Base-by-base conservation (phyloP, 2,113 vertebrate species). In the Poeciliopsis turrubarensis region DNA sequence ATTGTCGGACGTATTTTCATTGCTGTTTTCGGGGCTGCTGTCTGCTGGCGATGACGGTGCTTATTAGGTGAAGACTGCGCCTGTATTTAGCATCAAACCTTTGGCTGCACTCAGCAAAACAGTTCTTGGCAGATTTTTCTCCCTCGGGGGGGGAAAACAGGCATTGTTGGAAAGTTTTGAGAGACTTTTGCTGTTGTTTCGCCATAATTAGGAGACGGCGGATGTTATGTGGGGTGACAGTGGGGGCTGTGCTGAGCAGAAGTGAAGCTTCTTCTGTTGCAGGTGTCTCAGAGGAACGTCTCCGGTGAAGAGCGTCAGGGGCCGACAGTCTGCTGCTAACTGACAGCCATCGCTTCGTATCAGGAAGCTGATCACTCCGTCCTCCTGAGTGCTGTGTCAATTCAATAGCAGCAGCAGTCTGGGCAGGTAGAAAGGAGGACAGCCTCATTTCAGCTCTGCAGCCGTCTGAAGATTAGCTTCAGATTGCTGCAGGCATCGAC, bases 301-400 rank as follows among this genome's bases (percentile, higher is more conserved):
- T 65, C 5, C 41, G 60, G 63, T 65, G 85, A 82, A 79, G 77
- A 68, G 68, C 75, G 66, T 71, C 73, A 31, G 74, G 68, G 74
- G 73, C 51, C 29, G 71, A 77, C 65, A 27, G 37, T 75, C 32
- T 70, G 74, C 74, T 29, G 62, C 34, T 84, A 88, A 91, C 80
- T 86, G 87, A 91, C 89, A 89, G 82, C 54, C 78, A 76, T 89
- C 82, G 65, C 81, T 80, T 90, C 86, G 65, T 74, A 87, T 92
- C 81, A 82, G 89, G 78, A 72, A 66, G 86, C 82, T 79, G 82
- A 87, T 89, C 83, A 25, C 74, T 88, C 77, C 67, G 67, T 47
- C 65, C 81, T 78, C 74, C 79, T 34, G 65, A 79, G 73, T 66
- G 73, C 81, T 60, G 68, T 77, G 82, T 85, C 83, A 82, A 89